Evolutionary conservation across 2,888 invertebrate genomes (phyloP).

Genomic region (Sipha maydis): DNA sequence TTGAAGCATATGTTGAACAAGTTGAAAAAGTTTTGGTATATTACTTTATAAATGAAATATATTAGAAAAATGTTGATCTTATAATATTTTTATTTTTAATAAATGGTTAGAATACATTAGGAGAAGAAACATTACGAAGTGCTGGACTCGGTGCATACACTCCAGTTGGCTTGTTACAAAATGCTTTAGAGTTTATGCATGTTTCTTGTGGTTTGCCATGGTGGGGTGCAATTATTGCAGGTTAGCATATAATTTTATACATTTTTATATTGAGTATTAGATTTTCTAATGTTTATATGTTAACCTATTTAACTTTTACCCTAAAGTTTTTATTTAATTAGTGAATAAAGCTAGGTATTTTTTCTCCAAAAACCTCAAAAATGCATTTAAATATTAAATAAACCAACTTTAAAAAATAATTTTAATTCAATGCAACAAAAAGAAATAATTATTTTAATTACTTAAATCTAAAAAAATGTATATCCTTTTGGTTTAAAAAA

Average conservation of each 20-base stretch:
- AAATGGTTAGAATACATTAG: constrained; percentile 66
- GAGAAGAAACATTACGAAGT: constrained; percentile 82
- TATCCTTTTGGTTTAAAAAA: too few relatives aligned
- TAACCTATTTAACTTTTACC: too few relatives aligned
- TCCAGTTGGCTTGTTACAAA: constrained; percentile 85
- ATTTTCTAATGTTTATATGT: too few relatives aligned
- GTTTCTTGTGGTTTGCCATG: constrained; percentile 84
- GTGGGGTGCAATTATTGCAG: constrained; percentile 88
- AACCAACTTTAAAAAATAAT: too few relatives aligned
- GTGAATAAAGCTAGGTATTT: too few relatives aligned
- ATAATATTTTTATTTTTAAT: not conserved
- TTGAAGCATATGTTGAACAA: constrained; percentile 14
- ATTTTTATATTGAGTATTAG: not conserved
- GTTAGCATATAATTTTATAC: constrained; percentile 67
- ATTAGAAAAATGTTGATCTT: not conserved
- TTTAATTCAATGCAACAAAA: too few relatives aligned
- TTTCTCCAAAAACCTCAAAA: too few relatives aligned
- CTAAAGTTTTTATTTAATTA: too few relatives aligned
- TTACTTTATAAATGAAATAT: not conserved
- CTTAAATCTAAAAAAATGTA: too few relatives aligned
- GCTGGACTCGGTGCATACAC: constrained; percentile 79
- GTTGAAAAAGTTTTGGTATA: constrained; percentile 37
- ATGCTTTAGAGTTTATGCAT: constrained; percentile 84
- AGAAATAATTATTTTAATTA: too few relatives aligned
- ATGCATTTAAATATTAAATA: too few relatives aligned